phyloP scores from a whole-genome alignment of 2,888 invertebrate species.

The Agrypnus murinus region DNA sequence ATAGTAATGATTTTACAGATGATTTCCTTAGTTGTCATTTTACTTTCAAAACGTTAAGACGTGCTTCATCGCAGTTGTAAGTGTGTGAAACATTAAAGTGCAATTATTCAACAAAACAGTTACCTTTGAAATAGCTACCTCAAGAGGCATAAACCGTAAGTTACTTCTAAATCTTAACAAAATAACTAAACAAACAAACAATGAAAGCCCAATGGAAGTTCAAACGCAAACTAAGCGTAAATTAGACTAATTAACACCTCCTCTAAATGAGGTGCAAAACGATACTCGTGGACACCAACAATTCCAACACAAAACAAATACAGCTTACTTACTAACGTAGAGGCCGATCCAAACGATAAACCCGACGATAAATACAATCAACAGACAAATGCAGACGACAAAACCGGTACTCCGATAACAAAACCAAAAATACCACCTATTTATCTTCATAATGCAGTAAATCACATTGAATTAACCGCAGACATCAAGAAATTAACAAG shows the following conservation, averaged over 20 bases:
- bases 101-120: neutral
- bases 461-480: neutral
- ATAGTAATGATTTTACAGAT: too few species aligned
- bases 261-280: slow-evolving; percentile 2
- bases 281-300: neutral
- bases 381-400: neutral
- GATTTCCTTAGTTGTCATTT: neutral
- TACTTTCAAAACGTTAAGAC: slow-evolving; percentile 4
- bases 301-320: slow-evolving; percentile 4
- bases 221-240: slow-evolving; percentile 7
- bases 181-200: slow-evolving; percentile 1
- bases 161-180: neutral
- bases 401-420: too few species aligned
- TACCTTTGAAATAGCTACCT: neutral
- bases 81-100: slow-evolving; percentile 9
- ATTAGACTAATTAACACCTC: neutral
- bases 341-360: neutral
- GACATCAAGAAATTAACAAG: neutral
- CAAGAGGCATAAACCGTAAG: neutral
- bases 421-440: slow-evolving; percentile 1
- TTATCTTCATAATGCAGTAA: too few species aligned
- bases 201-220: slow-evolving; percentile 7
- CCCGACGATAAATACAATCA: neutral
- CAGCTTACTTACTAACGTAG: neutral
- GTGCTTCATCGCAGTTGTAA: slow-evolving; percentile 13